Evolutionary conservation across 2,113 vertebrate species (phyloP), one percentile per base, ranked within the genome.

Genomic region (Rhea americana): DNA sequence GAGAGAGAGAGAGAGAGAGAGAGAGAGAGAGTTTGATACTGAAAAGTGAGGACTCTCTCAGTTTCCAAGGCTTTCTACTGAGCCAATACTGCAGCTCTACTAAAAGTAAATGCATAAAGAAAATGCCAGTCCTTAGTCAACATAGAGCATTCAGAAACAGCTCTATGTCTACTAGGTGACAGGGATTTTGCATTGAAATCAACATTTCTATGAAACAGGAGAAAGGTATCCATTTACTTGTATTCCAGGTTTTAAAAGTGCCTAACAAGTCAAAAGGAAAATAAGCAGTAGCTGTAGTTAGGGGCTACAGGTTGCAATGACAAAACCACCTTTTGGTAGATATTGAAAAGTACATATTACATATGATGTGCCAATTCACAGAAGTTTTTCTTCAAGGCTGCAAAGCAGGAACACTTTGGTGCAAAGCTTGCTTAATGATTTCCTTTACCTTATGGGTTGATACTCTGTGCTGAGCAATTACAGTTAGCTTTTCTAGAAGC

Each of bases 401-500:
- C 41, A 91, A 86, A 96, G 92, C 47, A 93, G 37, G 78, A 51
- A 92, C 86, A 95, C 70, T 78, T 75, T 76, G 37, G 80, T n/a
- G 66, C 43, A 89, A 67, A 80, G 94, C 63, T 96, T 89, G 86
- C 90, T 86, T 86, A 94, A 93, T 61, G 75, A 95, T 95, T 96
- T 94, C 83, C 87, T 97, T 98, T 97, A 99, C 99, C 99, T 99
- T 99, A 80, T 98, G 97, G 56, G 96, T 94, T 53, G 96, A 96
- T 88, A 97, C 97, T 91, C 99, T 98, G 94, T 99, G 98, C 79
- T 96, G 98, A 94, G 99, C 98, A 95, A 98, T 97, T 90, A 98
- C 91, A 37, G 98, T 98, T 67, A 99, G 97, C 93, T 98, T 99
- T 97, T 99, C 98, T 85, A 99, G 91, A 70, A 99, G 98, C 82